Evolutionary conservation across 2,113 vertebrate species (phyloP).

Genomic region (Melanostigma gelatinosum): DNA sequence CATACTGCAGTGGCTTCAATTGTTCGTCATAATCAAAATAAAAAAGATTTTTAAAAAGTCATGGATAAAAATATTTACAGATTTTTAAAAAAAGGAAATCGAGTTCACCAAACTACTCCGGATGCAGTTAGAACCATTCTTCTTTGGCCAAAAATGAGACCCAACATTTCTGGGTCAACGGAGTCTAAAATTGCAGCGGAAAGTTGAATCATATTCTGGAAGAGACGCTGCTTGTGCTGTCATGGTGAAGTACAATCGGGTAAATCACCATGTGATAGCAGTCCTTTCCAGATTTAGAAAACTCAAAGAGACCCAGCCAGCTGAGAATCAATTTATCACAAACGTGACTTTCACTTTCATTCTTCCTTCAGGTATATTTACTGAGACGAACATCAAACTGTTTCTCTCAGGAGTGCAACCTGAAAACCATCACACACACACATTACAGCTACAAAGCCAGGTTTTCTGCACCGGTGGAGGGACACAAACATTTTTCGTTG

Average conservation of each 20-base stretch:
- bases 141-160: conserved; percentile 49
- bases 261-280: not conserved
- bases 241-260: conserved; percentile 23
- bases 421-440: conserved; percentile 4
- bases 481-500: not conserved
- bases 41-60: conserved; percentile 49
- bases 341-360: not conserved
- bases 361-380: not conserved
- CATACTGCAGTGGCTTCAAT: conserved; percentile 52
- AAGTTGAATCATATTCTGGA: conserved; percentile 15
- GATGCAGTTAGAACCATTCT: not conserved
- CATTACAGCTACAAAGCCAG: conserved; percentile 31
- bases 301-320: conserved; percentile 11
- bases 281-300: conserved; percentile 9
- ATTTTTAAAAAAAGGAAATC: conserved; percentile 48
- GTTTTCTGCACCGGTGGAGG: conserved; percentile 27
- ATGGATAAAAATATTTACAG: conserved; percentile 75
- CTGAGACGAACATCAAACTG: conserved; percentile 19
- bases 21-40: conserved; percentile 24
- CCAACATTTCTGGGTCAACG: not conserved
- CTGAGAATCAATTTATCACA: conserved; percentile 17
- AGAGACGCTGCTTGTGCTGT: conserved; percentile 24
- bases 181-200: not conserved
- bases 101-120: conserved; percentile 1
- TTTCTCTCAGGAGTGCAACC: conserved; percentile 13